Base-by-base conservation (phyloP, 2,797 vertebrate genomes). In the Chaenodraco wilsoni region DNA sequence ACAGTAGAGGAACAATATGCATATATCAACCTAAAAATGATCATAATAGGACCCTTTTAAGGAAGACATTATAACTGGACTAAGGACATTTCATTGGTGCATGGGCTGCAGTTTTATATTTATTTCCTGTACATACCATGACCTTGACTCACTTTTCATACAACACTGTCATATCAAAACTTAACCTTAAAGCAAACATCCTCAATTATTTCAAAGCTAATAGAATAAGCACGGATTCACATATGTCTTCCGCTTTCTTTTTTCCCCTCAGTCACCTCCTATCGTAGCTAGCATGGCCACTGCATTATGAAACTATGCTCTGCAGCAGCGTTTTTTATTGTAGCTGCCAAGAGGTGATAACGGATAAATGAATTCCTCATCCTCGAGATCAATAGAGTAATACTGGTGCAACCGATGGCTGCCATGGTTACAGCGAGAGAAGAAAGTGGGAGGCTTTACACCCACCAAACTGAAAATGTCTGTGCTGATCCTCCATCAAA, bases 381-480 rank as follows among this genome's bases (percentile, higher is more conserved):
- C 67, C 85, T 2, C 0, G 61, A 88, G 85, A 92, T 91, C 87
- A 91, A 91, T 90, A 89, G 82, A 80, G 74, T 84, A 87, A 96
- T 50, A 93, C 92, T 13, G 85, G 90, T 0, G 91, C 92, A 0
- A 96, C 89, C 61, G 93, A 62, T 59, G 95, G 27, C 86, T 90
- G 74, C 93, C 41, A 72, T 96, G 95, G 95, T 90, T 91, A 91
- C 96, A 94, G 82, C 94, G 93, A 0, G 10, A 82, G 87, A 81
- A 79, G 67, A 84, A 85, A 85, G 80, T 84, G 72, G 76, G 79
- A 81, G 75, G 84, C 74, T 88, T 87, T 72, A 82, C 87, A 93
- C 95, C 84, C 95, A 99, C 97, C 98, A 99, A 86, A 99, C 96
- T 69, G 96, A 97, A 95, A 98, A 99, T 65, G 94, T 94, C 94